Conservation (phyloP, 2,888 invertebrate species). For the Bursaphelenchus okinawaensis region DNA sequence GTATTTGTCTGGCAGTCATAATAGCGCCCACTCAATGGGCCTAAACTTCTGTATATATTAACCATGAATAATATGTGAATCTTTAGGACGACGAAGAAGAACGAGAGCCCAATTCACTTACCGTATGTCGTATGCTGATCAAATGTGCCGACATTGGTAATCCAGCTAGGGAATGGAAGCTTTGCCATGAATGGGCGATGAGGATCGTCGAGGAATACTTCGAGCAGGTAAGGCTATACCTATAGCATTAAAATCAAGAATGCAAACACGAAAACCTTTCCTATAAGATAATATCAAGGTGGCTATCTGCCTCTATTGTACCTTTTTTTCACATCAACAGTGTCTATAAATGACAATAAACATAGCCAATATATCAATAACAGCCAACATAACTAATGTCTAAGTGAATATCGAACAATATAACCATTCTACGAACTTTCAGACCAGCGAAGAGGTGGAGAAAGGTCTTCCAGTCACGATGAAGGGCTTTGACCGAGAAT, state of each 20-base stretch:
- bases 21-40: too few species aligned
- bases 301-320: too few species aligned
- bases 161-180: slow-evolving; percentile 77
- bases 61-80: slow-evolving; percentile 4
- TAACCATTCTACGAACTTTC: too few species aligned
- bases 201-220: slow-evolving; percentile 96
- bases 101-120: slow-evolving; percentile 50
- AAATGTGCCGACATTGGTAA: slow-evolving; percentile 88
- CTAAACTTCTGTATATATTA: not conserved
- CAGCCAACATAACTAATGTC: too few species aligned
- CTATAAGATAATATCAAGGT: too few species aligned
- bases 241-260: not conserved
- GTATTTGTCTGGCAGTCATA: too few species aligned
- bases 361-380: too few species aligned
- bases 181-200: slow-evolving; percentile 80
- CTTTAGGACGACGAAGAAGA: slow-evolving; percentile 39
- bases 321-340: too few species aligned
- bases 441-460: slow-evolving; percentile 91
- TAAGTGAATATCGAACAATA: too few species aligned
- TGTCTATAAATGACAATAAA: too few species aligned
- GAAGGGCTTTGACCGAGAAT: slow-evolving; percentile 91
- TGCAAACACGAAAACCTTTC: not conserved
- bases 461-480: slow-evolving; percentile 86
- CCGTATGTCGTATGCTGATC: slow-evolving; percentile 71
- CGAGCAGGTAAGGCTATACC: slow-evolving; percentile 66